A percentile compares a stretch with the other conserved stretches of the same genome.
Evolutionary conservation across 2,888 invertebrate species (phyloP).

Genomic region (Andrena flavipes): DNA sequence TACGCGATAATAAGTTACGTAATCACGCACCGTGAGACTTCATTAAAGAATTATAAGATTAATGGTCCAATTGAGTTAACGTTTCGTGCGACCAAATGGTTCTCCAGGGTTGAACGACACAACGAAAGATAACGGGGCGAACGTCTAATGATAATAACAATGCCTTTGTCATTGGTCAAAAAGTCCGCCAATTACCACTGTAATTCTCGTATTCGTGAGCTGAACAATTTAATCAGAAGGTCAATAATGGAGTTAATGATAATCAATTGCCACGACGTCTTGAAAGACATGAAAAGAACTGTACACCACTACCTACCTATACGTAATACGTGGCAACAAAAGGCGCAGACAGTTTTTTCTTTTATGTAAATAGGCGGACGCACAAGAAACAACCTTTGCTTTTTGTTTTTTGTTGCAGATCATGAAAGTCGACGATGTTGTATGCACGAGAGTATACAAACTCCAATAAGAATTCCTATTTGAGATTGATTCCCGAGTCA

Average conservation of each 20-base stretch:
- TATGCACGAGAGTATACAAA: conserved; percentile 91
- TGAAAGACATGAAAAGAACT: neutral
- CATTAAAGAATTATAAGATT: conserved; percentile 45
- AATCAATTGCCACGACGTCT: conserved; percentile 34
- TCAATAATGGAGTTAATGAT: conserved; percentile 60
- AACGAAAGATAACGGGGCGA: conserved; percentile 47
- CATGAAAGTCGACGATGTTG: conserved; percentile 90
- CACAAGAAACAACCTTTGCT: neutral
- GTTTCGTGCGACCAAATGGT: conserved; percentile 51
- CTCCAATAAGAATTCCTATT: conserved; percentile 85
- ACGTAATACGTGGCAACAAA: neutral
- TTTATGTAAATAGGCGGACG: neutral
- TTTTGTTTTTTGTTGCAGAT: conserved; percentile 85
- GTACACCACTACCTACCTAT: neutral
- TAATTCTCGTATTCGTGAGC: conserved; percentile 61
- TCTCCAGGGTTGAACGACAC: conserved; percentile 47
- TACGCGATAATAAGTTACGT: conserved; percentile 37
- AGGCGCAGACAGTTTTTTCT: neutral
- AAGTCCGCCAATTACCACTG: conserved; percentile 73
- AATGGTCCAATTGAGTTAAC: conserved; percentile 53
- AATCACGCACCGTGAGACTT: conserved; percentile 35
- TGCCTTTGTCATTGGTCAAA: conserved; percentile 73
- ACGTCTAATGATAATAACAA: conserved; percentile 60
- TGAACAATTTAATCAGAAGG: conserved; percentile 59
- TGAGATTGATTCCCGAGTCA: conserved; percentile 6